Conservation (phyloP, 2,888 invertebrate species). For the Gymnosoma rotundatum region DNA sequence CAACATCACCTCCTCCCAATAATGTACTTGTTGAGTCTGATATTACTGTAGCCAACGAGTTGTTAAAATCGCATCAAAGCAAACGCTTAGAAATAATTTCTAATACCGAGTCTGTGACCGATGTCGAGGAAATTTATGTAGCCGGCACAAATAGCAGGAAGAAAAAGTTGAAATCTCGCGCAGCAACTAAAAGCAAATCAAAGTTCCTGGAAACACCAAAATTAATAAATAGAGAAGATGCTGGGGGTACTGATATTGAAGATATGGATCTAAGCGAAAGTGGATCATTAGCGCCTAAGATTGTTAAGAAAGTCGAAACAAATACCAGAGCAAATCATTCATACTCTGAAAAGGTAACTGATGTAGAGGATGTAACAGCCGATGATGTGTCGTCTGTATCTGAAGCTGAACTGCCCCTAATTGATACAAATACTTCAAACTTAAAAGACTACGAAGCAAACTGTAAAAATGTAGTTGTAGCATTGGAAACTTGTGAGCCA, state of each 20-base stretch:
- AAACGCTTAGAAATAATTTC: conserved; percentile 77
- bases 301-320: background rate
- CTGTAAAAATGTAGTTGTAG: conserved; percentile 69
- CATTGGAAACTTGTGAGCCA: conserved; percentile 62
- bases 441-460: conserved; percentile 71
- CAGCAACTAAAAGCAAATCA: conserved; percentile 77
- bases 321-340: conserved; percentile 45
- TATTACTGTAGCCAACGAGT: conserved; percentile 77
- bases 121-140: conserved; percentile 83
- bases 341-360: conserved; percentile 77
- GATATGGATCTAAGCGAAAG: conserved; percentile 81
- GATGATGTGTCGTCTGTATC: conserved; percentile 78
- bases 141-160: conserved; percentile 77
- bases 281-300: conserved; percentile 72
- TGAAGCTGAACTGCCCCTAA: conserved; percentile 70
- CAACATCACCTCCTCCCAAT: conserved; percentile 3
- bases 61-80: conserved; percentile 76
- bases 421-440: conserved; percentile 61
- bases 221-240: conserved; percentile 68
- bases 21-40: conserved; percentile 75
- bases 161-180: conserved; percentile 79
- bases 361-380: conserved; percentile 82
- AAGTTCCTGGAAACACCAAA: conserved; percentile 75
- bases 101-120: conserved; percentile 82
- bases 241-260: conserved; percentile 81